These are phyloP conservation scores for Odiellus spinosus DNA, from an alignment of 2,888 invertebrate genomes.

Conservation along the genomic window DNA sequence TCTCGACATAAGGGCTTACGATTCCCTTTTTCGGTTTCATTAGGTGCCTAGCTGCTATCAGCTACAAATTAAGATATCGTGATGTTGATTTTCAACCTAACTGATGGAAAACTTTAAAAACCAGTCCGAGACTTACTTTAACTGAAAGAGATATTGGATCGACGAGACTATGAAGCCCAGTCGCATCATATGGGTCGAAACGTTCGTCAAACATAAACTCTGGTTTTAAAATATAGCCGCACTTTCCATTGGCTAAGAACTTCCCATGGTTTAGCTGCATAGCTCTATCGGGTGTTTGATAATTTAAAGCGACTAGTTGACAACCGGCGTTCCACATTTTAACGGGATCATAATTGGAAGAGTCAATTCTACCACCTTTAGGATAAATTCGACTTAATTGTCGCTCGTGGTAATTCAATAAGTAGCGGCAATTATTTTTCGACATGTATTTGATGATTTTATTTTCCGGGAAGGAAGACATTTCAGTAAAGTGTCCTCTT, in stretches of 20 bases:
- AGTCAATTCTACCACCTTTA: constrained; percentile 71
- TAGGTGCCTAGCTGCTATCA: constrained; percentile 82
- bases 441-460: constrained; percentile 80
- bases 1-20: constrained; percentile 76
- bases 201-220: constrained; percentile 62
- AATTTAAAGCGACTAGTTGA: constrained; percentile 95
- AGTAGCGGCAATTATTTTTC: constrained; percentile 25
- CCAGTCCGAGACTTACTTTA: constrained; percentile 35
- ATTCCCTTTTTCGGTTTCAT: constrained; percentile 53
- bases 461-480: constrained; percentile 95
- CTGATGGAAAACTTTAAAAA: too few species aligned
- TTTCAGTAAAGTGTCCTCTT: constrained; percentile 62
- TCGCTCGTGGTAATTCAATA: constrained; percentile 28
- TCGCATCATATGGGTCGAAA: constrained; percentile 54
- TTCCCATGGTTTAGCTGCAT: constrained; percentile 93
- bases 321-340: constrained; percentile 90
- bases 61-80: constrained; percentile 26
- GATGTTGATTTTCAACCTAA: too few species aligned
- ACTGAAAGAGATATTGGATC: constrained; percentile 49
- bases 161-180: constrained; percentile 38
- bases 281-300: constrained; percentile 76
- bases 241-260: constrained; percentile 76
- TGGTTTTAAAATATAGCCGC: constrained; percentile 83
- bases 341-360: constrained; percentile 90
- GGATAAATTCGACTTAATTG: constrained; percentile 93